Conservation (phyloP, 2,888 invertebrate genomes). For the Aromia moschata region DNA sequence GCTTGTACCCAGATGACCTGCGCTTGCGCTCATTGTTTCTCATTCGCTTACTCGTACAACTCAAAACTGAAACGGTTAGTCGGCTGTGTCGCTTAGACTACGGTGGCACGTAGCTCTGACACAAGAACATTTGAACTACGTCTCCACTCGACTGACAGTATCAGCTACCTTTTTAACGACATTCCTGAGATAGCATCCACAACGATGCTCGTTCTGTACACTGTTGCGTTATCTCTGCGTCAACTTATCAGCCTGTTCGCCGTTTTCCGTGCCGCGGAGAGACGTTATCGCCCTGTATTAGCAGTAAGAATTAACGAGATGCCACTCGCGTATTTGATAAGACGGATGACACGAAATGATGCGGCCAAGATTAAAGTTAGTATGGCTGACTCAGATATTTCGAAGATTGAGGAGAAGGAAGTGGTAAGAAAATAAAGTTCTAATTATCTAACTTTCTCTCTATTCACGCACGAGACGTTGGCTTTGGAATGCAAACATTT, state of each 20-base stretch:
- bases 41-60: too few species aligned
- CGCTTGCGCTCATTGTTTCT: too few species aligned
- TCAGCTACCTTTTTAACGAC: neutral
- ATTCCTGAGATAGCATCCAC: constrained; percentile 5
- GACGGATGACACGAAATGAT: constrained; percentile 1
- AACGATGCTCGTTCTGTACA: neutral
- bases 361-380: too few species aligned
- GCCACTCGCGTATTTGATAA: neutral
- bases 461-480: too few species aligned
- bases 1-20: too few species aligned
- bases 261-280: constrained; percentile 10
- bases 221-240: constrained; percentile 12
- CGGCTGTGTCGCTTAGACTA: too few species aligned
- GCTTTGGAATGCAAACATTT: too few species aligned
- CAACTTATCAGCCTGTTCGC: constrained; percentile 12
- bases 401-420: neutral
- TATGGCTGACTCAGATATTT: too few species aligned
- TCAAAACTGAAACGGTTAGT: too few species aligned
- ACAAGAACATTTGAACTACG: too few species aligned
- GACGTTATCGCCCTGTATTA: constrained; percentile 8
- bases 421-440: neutral
- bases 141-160: constrained; percentile 4
- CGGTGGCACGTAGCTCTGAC: too few species aligned
- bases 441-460: too few species aligned
- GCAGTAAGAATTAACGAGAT: constrained; percentile 2